Evolutionary conservation across 2,797 vertebrate species (phyloP).

Genomic region (Macroramphosus scolopax): DNA sequence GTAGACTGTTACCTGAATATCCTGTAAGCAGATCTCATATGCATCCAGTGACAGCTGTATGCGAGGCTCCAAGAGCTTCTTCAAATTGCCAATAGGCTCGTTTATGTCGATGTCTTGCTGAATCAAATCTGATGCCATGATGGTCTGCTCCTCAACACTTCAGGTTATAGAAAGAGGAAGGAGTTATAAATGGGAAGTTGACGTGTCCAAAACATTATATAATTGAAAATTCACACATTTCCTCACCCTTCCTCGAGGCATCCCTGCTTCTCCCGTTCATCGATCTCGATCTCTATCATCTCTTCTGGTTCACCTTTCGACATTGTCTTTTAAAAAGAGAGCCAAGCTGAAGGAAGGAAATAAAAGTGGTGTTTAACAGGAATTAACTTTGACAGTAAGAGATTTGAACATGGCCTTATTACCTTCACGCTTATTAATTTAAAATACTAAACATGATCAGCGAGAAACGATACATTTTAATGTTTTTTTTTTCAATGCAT

Average conservation of each 20-base stretch:
- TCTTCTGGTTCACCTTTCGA: constrained; percentile 96
- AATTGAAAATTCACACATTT: not conserved
- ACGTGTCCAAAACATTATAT: not conserved
- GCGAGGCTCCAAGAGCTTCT: constrained; percentile 94
- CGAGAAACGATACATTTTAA: too few relatives aligned
- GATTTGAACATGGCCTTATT: not conserved
- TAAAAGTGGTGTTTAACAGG: not conserved
- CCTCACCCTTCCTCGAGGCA: constrained; percentile 82
- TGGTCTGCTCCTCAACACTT: constrained; percentile 94
- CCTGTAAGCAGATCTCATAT: constrained; percentile 96
- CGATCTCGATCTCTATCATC: constrained; percentile 99
- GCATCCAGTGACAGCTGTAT: constrained; percentile 91
- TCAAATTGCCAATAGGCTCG: constrained; percentile 96
- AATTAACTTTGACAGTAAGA: too few relatives aligned
- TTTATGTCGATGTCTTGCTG: constrained; percentile 98
- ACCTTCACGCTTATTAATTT: not conserved
- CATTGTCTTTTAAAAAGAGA: constrained; percentile 74
- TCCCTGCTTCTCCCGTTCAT: constrained; percentile 87
- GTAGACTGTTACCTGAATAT: constrained; percentile 89
- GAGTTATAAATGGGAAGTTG: not conserved
- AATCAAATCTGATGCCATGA: constrained; percentile 91
- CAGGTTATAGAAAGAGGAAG: not conserved
- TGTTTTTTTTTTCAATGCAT: too few relatives aligned
- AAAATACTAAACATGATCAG: too few relatives aligned
- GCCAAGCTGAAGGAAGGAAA: constrained; percentile 24